phyloP scores from a whole-genome alignment of 1,140 invertebrate genomes.

The Metaphire vulgaris region DNA sequence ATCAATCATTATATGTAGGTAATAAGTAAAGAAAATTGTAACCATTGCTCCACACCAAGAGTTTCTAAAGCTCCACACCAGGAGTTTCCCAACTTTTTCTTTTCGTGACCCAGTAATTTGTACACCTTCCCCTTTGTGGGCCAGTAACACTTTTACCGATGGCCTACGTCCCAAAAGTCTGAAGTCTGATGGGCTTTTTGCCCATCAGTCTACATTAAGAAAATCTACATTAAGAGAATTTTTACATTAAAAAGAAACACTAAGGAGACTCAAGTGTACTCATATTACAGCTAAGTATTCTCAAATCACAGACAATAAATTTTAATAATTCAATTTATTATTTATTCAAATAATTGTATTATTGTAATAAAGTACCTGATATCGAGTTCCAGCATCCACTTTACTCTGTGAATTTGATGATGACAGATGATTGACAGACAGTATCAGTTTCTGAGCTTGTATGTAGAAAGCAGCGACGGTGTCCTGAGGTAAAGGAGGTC shows the following conservation, averaged over 20 bases:
- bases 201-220: too few species aligned
- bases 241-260: too few species aligned
- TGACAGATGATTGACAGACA: not conserved
- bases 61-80: too few species aligned
- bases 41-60: too few species aligned
- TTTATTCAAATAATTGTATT: not conserved
- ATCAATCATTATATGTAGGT: not conserved
- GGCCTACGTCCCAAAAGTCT: too few species aligned
- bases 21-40: too few species aligned
- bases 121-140: not conserved
- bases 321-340: not conserved
- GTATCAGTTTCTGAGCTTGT: not conserved
- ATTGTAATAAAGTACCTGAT: not conserved
- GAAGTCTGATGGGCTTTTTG: too few species aligned
- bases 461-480: not conserved
- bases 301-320: not conserved
- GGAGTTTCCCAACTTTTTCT: too few species aligned
- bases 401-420: not conserved
- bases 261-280: not conserved
- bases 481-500: not conserved
- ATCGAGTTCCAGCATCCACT: not conserved
- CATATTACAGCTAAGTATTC: not conserved
- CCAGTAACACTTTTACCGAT: too few species aligned
- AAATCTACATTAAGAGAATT: too few species aligned
- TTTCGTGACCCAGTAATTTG: not conserved